Base-by-base conservation (phyloP, 2,113 vertebrate genomes). In the Rana temporaria region DNA sequence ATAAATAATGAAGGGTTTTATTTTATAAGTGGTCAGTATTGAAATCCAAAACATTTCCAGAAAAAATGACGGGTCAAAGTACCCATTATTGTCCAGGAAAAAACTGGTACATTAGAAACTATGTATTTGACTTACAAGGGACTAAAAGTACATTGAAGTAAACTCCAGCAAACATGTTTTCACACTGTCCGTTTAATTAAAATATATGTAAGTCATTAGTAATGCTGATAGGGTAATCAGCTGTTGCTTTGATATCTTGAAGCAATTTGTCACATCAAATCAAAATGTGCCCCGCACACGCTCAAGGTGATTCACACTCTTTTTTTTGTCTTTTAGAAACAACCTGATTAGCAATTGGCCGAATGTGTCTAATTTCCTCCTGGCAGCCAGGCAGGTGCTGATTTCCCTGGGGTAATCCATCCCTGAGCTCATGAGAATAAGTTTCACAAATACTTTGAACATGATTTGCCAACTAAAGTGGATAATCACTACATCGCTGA, bases 221-320 rank as follows among this genome's bases (percentile, higher is more conserved):
- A 12, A 16, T 63, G 4, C 34, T 34, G 1, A 48, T 30, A 79
- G 15, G 2, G 42, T 62, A 85, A 83, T 83, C 0, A 86, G 68
- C 59, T 83, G 14, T 79, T 87, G 56, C 26, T 84, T 89, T 84
- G 85, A 20, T 34, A 89, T 89, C 84, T 60, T 6, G 79, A 78
- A 86, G 52, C 76, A 89, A 86, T 68, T 81, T 87, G 16, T 86
- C 66, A 79, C 73, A 85, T 87, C 75, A 48, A 53, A 86, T 85
- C 74, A 87, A 87, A 86, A 34, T 64, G 4, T 80, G 57, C 63
- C n/a, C 63, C 71, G 68, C 42, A 81, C 12, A 79, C 86, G 59
- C 69, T 84, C 52, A 78, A 24, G n/a, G 62, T 17, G 81, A 82
- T 79, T 84, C 12, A 9, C 3, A 60, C 76, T 71, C n/a, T 55